A percentile compares a stretch with the other conserved stretches of the same genome.
Conservation (phyloP, 2,113 vertebrate genomes). For the Proterorhinus semilunaris region DNA sequence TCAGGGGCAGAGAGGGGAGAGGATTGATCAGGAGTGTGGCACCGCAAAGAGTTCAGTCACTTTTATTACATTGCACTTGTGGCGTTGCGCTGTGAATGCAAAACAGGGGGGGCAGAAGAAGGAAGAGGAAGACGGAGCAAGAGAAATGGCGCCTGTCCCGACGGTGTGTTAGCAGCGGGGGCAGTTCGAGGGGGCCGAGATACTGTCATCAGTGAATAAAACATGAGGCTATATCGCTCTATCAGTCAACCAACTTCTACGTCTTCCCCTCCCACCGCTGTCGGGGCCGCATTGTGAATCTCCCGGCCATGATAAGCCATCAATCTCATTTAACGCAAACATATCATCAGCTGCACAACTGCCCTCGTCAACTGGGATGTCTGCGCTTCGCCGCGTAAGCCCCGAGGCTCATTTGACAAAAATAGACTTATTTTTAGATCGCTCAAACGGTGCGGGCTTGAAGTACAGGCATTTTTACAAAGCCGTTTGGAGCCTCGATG, state of each 20-base stretch:
- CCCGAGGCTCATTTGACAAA: slow-evolving; percentile 9
- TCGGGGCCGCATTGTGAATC: slow-evolving; percentile 58
- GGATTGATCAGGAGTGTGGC: slow-evolving; percentile 61
- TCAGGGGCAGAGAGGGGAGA: slow-evolving; percentile 41
- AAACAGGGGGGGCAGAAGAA: slow-evolving; percentile 54
- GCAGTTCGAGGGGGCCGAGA: slow-evolving; percentile 67
- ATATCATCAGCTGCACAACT: slow-evolving; percentile 63
- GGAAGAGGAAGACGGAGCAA: slow-evolving; percentile 50
- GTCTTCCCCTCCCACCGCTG: slow-evolving; percentile 55
- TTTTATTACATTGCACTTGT: slow-evolving; percentile 71
- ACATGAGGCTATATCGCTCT: slow-evolving; percentile 72
- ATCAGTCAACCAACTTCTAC: slow-evolving; percentile 66
- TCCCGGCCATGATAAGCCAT: slow-evolving; percentile 49
- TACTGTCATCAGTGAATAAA: slow-evolving; percentile 72
- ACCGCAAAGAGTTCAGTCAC: slow-evolving; percentile 68
- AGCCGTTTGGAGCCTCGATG: slow-evolving; percentile 1
- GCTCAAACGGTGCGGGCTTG: neutral
- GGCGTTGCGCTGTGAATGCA: slow-evolving; percentile 72
- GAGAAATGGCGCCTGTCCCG: slow-evolving; percentile 69
- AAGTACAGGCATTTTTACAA: slow-evolving; percentile 3
- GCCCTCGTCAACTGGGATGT: slow-evolving; percentile 50
- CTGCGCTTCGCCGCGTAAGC: slow-evolving; percentile 46
- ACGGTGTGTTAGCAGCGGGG: slow-evolving; percentile 67
- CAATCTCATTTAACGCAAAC: slow-evolving; percentile 72
- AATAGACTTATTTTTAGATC: slow-evolving; percentile 8